Evolutionary conservation across 1,140 invertebrate species (phyloP).

Genomic region (Lasioglossum baleicum): DNA sequence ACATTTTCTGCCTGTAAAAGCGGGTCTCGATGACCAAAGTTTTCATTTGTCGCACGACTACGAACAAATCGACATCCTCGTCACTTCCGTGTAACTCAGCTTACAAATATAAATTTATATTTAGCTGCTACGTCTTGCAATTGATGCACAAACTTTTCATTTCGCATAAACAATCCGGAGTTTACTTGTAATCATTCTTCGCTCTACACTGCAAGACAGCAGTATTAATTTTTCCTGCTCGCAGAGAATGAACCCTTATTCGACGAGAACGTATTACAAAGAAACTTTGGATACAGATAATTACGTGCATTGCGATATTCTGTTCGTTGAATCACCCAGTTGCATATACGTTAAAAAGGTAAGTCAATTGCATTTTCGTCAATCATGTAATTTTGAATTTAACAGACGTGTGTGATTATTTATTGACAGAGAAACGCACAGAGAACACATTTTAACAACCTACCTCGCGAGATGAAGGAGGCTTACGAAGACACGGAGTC

Average conservation of each 20-base stretch:
- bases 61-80: no score
- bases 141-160: no score
- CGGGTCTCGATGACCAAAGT: no score
- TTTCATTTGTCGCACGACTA: no score
- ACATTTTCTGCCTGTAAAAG: no score
- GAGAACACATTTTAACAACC: conserved; percentile 8
- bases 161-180: no score
- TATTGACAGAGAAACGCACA: conserved; percentile 18
- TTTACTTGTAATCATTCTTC: not conserved
- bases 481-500: conserved; percentile 37
- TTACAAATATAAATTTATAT: no score
- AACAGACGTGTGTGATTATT: not conserved
- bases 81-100: no score
- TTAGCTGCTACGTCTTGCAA: no score
- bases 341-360: conserved; percentile 76
- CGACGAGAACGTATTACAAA: conserved; percentile 50
- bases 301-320: conserved; percentile 55
- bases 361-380: not conserved
- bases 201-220: not conserved
- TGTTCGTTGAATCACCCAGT: conserved; percentile 66
- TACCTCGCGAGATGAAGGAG: conserved; percentile 44
- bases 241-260: conserved; percentile 63
- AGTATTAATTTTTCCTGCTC: conserved; percentile 54
- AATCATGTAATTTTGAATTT: not conserved
- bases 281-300: conserved; percentile 54